Evolutionary conservation across 2,113 vertebrate species (phyloP), one percentile per base, ranked within the genome.

Genomic region (Cyprinodon variegatus): DNA sequence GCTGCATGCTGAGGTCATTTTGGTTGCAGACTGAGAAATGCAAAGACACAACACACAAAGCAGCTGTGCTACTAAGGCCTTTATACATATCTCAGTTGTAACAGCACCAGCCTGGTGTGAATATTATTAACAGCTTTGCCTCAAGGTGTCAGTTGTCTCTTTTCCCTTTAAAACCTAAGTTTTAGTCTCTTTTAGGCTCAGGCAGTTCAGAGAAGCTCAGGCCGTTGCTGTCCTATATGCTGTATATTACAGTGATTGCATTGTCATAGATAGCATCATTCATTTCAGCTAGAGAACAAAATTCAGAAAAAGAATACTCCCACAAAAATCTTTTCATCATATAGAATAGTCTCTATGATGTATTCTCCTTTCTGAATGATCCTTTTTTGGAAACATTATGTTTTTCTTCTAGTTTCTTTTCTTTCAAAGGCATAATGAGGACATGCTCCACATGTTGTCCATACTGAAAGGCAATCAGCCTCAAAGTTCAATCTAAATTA

Each of bases 391-490:
- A 10, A 11, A 8, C 20, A 22, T 70, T 41, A 4, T 62, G 22
- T 70, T 69, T 63, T 69, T 68, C 38, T 29, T 12, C 37, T 65
- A 4, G 39, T 68, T 72, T 74, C 1, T 63, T 53, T 38, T 57
- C 17, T 65, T 22, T 40, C 22, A 48, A 3, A 76, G 40, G 38
- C 29, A 62, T 68, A 38, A 69, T 17, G 17, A 77, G 8, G 61
- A 11, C 46, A 36, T 1, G 50, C 29, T 48, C 70, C 60, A 69
- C 59, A 43, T 62, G 39, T 62, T 67, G 53, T 50, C 74, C 70
- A 77, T 78, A 76, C 45, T 79, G 73, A 76, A 86, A 81, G 61
- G 41, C 46, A 60, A 71, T 72, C 80, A 81, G 78, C 13, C 70
- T 76, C 74, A 78, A 72, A 74, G 39, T 77, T 53, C 12, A 40